Conservation (phyloP, 2,797 vertebrate species). For the Parauchenoglanis ngamensis region DNA sequence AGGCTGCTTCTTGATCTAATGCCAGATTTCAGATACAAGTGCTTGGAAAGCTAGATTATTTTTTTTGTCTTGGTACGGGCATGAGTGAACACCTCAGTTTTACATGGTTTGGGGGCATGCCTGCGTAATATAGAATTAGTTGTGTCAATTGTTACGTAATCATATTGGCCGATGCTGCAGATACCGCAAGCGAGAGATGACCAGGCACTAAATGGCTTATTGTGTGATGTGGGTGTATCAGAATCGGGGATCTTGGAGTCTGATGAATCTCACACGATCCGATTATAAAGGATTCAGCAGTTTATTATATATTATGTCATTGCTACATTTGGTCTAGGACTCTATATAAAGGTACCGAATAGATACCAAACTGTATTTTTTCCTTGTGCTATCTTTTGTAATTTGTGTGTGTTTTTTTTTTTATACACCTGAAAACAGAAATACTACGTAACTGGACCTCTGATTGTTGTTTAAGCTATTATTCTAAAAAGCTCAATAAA, state of each 20-base stretch:
- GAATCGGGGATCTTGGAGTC: not conserved
- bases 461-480: not conserved
- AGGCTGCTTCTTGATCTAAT: not conserved
- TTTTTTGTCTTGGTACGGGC: not conserved
- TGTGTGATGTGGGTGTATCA: not conserved
- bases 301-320: no score
- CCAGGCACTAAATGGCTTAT: not conserved
- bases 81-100: not conserved
- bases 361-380: not conserved
- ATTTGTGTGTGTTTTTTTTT: not conserved
- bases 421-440: not conserved
- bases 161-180: not conserved
- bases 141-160: not conserved
- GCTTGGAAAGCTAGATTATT: not conserved
- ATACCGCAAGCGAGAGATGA: no score
- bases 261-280: not conserved
- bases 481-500: not conserved
- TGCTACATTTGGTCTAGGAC: not conserved
- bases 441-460: not conserved
- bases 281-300: not conserved
- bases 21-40: slow-evolving; percentile 3
- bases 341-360: not conserved
- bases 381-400: not conserved
- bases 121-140: not conserved
- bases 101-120: not conserved